A percentile compares a stretch with the other conserved stretches of the same genome.
Conservation (phyloP, 2,113 vertebrate genomes). For the Spermophilus dauricus region DNA sequence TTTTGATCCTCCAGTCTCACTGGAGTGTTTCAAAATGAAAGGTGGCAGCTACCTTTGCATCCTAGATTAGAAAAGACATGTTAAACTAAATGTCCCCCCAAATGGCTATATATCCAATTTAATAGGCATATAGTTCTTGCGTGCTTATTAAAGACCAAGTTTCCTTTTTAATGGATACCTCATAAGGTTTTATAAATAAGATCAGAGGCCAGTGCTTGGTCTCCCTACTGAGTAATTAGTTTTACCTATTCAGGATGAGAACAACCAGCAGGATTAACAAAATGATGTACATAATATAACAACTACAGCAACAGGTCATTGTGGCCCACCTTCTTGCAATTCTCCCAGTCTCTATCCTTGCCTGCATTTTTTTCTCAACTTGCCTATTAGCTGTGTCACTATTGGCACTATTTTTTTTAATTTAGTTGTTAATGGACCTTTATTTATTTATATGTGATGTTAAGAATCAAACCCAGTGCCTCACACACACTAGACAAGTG, state of each 20-base stretch:
- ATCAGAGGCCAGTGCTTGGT: slow-evolving; percentile 37
- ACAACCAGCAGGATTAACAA: slow-evolving; percentile 68
- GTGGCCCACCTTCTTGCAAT: background rate
- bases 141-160: slow-evolving; percentile 82
- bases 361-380: background rate
- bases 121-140: slow-evolving; percentile 59
- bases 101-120: slow-evolving; percentile 78
- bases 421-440: no score
- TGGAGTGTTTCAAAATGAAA: slow-evolving; percentile 28
- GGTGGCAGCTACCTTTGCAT: slow-evolving; percentile 54
- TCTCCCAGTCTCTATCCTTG: background rate
- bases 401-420: background rate
- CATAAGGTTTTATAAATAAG: slow-evolving; percentile 76
- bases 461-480: no score
- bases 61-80: slow-evolving; percentile 37
- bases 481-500: no score
- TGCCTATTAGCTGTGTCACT: background rate
- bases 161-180: slow-evolving; percentile 76
- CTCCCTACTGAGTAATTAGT: slow-evolving; percentile 64
- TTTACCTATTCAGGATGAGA: slow-evolving; percentile 61
- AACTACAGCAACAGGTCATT: background rate
- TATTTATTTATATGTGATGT: no score
- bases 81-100: slow-evolving; percentile 72
- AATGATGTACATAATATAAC: slow-evolving; percentile 50
- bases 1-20: background rate